Percentiles rank a stretch among this genome's conserved stretches.
Evolutionary conservation across 2,797 vertebrate species (phyloP).

Genomic region (Lacerta bilineata): DNA sequence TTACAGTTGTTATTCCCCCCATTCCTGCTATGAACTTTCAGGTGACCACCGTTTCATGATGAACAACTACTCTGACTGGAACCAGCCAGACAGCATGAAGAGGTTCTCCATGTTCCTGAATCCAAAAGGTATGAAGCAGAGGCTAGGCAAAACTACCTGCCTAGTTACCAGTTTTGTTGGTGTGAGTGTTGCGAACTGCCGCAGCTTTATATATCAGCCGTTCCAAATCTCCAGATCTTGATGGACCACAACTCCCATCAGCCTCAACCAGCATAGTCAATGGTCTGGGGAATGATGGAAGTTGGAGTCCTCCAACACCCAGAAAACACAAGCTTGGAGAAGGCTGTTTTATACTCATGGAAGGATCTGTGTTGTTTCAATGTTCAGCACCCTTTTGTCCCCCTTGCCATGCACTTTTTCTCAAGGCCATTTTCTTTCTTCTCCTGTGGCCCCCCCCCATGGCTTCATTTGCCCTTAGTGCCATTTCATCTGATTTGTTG

Average conservation of each 20-base stretch:
- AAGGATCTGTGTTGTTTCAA: neutral
- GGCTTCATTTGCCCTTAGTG: no score
- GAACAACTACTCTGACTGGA: slow-evolving; percentile 79
- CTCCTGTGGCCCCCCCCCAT: no score
- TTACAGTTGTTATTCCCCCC: neutral
- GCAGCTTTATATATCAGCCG: neutral
- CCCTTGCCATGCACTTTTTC: no score
- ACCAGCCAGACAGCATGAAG: slow-evolving; percentile 79
- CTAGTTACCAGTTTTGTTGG: neutral
- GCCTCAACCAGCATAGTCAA: no score
- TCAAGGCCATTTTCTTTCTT: no score
- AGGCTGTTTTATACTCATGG: neutral
- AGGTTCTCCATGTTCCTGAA: slow-evolving; percentile 84
- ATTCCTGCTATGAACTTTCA: slow-evolving; percentile 6
- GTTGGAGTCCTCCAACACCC: no score
- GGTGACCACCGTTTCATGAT: slow-evolving; percentile 82
- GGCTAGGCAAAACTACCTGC: neutral
- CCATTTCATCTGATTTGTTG: no score
- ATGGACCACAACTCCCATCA: no score
- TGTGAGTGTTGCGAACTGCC: neutral
- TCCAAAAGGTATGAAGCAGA: slow-evolving; percentile 78
- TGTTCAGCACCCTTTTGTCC: no score
- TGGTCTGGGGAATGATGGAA: no score
- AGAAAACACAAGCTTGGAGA: neutral
- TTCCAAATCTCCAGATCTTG: no score